Evolutionary conservation across 1,140 invertebrate species (phyloP).

Genomic region (Yoshiicerus persimilis): DNA sequence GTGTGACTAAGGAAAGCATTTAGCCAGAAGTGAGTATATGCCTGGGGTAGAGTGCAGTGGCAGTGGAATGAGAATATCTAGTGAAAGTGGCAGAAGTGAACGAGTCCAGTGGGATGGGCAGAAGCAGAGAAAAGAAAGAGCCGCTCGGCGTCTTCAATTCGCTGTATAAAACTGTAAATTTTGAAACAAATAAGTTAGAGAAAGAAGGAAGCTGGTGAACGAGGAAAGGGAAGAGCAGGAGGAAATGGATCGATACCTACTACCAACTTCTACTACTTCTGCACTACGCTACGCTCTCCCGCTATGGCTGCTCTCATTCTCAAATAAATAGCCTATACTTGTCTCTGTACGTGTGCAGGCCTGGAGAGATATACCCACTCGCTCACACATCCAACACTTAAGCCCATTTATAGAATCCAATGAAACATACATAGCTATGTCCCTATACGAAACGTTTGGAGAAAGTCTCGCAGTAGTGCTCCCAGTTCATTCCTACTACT

Average conservation of each 20-base stretch:
- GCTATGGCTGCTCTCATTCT: neutral
- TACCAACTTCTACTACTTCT: neutral
- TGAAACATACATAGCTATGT: neutral
- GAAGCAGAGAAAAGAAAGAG: neutral
- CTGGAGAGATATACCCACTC: neutral
- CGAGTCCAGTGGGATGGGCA: conserved; percentile 16
- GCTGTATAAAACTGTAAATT: conserved; percentile 8
- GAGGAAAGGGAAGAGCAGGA: conserved; percentile 8
- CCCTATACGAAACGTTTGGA: neutral
- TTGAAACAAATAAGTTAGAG: conserved; percentile 15
- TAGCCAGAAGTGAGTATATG: neutral
- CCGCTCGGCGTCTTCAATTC: conserved; percentile 12
- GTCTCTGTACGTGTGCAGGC: neutral
- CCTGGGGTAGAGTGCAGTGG: neutral
- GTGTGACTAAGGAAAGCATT: neutral
- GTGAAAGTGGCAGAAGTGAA: neutral
- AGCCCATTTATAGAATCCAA: neutral
- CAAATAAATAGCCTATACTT: neutral
- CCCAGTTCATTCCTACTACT: neutral
- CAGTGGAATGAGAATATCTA: neutral
- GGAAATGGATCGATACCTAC: conserved; percentile 11
- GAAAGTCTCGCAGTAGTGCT: neutral
- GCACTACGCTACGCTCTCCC: neutral
- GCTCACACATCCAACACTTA: neutral
- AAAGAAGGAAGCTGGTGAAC: neutral